Base-by-base conservation (phyloP, 2,888 invertebrate genomes). In the Cantharis rufa region DNA sequence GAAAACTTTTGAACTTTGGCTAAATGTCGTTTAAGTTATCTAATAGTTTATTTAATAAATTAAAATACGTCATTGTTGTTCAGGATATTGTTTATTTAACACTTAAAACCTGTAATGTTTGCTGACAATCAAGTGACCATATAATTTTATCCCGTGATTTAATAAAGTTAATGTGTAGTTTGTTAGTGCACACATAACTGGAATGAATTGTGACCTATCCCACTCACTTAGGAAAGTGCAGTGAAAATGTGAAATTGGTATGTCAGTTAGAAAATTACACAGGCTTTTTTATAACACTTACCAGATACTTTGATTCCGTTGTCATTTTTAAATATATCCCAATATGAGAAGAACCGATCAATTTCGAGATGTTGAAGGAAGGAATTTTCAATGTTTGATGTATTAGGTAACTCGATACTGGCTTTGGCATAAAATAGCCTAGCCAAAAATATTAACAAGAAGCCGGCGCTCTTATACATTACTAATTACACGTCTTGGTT, bases 271-370 rank as follows among this genome's bases (percentile, higher is more conserved):
- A 32, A 70, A 70, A 32, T 16, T n/a, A 70, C 10, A 32, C 13
- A 32, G 32, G 32, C n/a, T 32, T 32, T 66, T 15, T 24, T 21
- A 63, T 61, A 24, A 32, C 27, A 62, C 84, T 82, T 83, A 89
- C 89, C 88, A 86, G 89, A 88, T 83, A 87, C 87, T 84, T 86
- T 85, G 75, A 89, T 86, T 77, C 68, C 86, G 80, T 89, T 88
- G 79, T 89, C 89, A 81, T 90, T 89, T 84, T 89, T 89, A 86
- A 90, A 90, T 76, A 89, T 89, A 79, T 89, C 86, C 90, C 90
- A 90, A 71, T 90, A 85, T 13, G 89, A 89, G 85, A 90, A 90
- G 86, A 90, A 90, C 80, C 88, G 87, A 84, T 90, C 89, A 78
- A 90, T 89, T 74, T 87, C 88, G 24, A 89, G 86, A 74, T 88